A percentile compares a stretch with the other conserved stretches of the same genome.
Conservation (phyloP, 2,888 invertebrate genomes). For the Criorhina ranunculi region DNA sequence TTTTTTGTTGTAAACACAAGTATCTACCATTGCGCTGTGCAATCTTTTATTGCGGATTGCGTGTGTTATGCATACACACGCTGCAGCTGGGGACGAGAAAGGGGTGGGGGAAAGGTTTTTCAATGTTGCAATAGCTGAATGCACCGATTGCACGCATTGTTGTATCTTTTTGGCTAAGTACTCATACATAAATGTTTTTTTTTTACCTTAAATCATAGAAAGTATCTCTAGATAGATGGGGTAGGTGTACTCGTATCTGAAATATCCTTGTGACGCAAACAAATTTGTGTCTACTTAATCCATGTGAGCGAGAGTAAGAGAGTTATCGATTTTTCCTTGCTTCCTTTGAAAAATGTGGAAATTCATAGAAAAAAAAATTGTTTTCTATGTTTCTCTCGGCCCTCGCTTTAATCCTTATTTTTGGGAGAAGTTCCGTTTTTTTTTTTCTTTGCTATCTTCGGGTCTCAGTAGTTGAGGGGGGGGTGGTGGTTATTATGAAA, state of each 20-base stretch:
- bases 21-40: constrained; percentile 27
- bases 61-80: constrained; percentile 13
- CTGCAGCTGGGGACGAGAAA: neutral
- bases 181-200: neutral
- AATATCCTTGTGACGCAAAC: constrained; percentile 68
- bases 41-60: constrained; percentile 50
- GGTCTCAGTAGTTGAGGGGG: neutral
- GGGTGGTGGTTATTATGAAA: constrained; percentile 58
- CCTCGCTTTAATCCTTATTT: constrained; percentile 45
- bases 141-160: constrained; percentile 49
- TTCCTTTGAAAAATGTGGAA: constrained; percentile 49
- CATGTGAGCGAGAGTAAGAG: constrained; percentile 36
- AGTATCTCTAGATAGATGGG: constrained; percentile 2
- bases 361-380: constrained; percentile 21
- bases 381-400: constrained; percentile 18
- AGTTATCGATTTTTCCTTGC: constrained; percentile 55
- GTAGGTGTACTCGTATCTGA: constrained; percentile 16
- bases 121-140: constrained; percentile 58
- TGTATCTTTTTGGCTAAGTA: too few species aligned
- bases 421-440: constrained; percentile 21
- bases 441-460: neutral
- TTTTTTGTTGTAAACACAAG: constrained; percentile 43
- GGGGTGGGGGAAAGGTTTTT: constrained; percentile 17
- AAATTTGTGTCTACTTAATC: constrained; percentile 47
- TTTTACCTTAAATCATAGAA: constrained; percentile 33